phyloP scores from a whole-genome alignment of 2,888 invertebrate species.

The Ischnura elegans region DNA sequence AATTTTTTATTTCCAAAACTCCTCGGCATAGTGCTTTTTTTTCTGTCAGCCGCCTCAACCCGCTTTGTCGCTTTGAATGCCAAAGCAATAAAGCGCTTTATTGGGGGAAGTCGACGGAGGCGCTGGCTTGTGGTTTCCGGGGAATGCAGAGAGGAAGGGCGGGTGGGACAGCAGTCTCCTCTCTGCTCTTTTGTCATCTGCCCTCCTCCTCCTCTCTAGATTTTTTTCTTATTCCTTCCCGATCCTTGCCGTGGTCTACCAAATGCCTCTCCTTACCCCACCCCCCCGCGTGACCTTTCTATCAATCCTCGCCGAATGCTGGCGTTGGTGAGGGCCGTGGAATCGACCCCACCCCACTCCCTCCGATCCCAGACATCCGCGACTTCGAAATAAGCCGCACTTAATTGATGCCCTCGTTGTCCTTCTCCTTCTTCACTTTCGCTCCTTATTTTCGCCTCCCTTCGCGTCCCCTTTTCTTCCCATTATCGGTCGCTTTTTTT shows the following conservation, averaged over 20 bases:
- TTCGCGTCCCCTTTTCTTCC: background rate
- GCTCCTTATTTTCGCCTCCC: background rate
- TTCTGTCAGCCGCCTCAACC: background rate
- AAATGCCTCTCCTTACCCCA: no score
- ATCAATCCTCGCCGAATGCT: background rate
- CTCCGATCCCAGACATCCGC: no score
- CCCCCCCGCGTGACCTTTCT: background rate
- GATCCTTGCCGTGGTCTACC: background rate
- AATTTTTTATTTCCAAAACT: background rate
- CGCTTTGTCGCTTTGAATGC: conserved; percentile 48
- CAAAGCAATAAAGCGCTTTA: conserved; percentile 39
- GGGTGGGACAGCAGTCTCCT: background rate
- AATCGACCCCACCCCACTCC: background rate
- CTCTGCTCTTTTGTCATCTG: background rate
- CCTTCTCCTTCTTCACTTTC: background rate
- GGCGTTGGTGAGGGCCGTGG: background rate
- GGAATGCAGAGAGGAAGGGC: background rate
- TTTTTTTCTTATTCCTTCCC: background rate
- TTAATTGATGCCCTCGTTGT: background rate
- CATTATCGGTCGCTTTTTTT: no score
- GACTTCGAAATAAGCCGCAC: background rate
- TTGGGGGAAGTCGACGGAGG: background rate
- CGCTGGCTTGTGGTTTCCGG: background rate
- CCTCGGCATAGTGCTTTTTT: background rate
- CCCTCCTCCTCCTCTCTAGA: background rate